Base-by-base conservation (phyloP, 2,797 vertebrate genomes). In the Masticophis lateralis region DNA sequence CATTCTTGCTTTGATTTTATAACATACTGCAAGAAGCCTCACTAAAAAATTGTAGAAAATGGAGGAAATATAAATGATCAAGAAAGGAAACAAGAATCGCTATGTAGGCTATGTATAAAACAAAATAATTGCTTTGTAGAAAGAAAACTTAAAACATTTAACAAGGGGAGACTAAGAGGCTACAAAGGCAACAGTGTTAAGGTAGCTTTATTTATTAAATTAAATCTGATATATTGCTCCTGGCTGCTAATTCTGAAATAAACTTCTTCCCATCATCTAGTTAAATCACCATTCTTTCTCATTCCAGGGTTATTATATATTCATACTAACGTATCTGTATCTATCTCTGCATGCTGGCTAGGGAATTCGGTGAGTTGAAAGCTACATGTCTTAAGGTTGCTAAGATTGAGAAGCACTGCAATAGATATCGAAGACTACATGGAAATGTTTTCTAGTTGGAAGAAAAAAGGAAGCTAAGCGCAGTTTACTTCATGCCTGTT, bases 261-360 rank as follows among this genome's bases (percentile, higher is more conserved):
- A 79, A 43, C 4, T 79, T 79, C 37, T 7, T 74, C 32, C 69
- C 37, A 43, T 22, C 18, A 79, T 79, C 69, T 79, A 1, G 1
- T 79, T 79, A 79, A 43, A 0, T 56, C 10, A 92, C 28, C 47
- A 94, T 92, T 94, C n/a, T 95, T 79, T 87, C 63, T 90, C 90
- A 13, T 94, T 91, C 79, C 94, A 74, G 59, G 86, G 83, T 91
- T 59, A 47, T 59, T 53, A 90, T 74, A 59, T 1, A 9, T 27
- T 90, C 92, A 69, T 27, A 22, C 9, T 66, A 3, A 0, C 59
- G 87, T 59, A 0, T 0, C 32, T 88, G n/a, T 59, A 16, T 55
- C 55, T 56, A 88, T 32, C 18, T 32, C 14, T 56, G 14, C 87
- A 87, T 56, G 18, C 8, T 28, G 27, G 55, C 16, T 87, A n/a